These are phyloP conservation scores for Octopus bimaculoides DNA, from an alignment of 1,140 invertebrate genomes.

Conservation along the genomic window DNA sequence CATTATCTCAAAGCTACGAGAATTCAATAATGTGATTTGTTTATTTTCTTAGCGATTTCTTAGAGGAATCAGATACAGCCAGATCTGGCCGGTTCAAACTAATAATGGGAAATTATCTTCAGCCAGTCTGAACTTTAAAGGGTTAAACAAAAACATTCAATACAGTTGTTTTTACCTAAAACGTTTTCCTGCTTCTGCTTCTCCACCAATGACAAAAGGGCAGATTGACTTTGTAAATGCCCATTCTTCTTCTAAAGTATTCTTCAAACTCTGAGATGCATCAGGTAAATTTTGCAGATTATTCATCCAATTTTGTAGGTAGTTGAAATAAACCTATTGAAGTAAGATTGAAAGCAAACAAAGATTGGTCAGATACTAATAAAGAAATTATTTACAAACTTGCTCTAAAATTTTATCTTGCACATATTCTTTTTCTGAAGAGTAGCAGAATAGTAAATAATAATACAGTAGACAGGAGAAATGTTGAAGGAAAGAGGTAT, in stretches of 20 bases:
- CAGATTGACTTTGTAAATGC: slow-evolving; percentile 71
- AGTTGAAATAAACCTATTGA: slow-evolving; percentile 70
- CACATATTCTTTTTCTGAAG: not conserved
- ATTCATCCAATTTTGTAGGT: slow-evolving; percentile 71
- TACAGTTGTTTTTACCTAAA: slow-evolving; percentile 62
- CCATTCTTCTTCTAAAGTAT: slow-evolving; percentile 79
- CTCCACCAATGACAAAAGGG: slow-evolving; percentile 69
- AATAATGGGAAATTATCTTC: no score
- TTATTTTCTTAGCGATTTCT: no score
- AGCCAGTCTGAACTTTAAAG: no score
- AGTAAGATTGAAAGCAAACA: slow-evolving; percentile 12
- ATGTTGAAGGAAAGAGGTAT: no score
- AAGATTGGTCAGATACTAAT: not conserved
- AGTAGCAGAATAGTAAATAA: not conserved
- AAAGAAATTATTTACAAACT: not conserved
- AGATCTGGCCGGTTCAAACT: no score
- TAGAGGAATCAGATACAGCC: no score
- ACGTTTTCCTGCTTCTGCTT: slow-evolving; percentile 66
- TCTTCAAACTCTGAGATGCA: slow-evolving; percentile 66
- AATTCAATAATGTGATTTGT: no score
- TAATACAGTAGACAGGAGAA: no score
- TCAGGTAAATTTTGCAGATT: slow-evolving; percentile 67
- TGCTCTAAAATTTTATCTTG: not conserved
- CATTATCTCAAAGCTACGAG: no score
- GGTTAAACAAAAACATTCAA: no score